Evolutionary conservation across 2,888 invertebrate species (phyloP).

Genomic region (Volucella bombylans): DNA sequence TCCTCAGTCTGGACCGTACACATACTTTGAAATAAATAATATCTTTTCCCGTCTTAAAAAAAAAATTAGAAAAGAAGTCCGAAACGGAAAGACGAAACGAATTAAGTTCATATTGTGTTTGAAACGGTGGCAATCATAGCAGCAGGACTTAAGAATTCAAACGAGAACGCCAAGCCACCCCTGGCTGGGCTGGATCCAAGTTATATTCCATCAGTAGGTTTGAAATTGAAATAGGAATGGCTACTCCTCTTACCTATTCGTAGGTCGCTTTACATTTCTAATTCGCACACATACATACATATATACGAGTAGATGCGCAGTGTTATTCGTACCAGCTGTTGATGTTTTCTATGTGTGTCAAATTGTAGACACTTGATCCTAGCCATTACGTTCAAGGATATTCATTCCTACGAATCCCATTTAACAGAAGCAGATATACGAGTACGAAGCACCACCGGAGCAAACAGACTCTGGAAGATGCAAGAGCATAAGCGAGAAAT

Average conservation of each 20-base stretch:
- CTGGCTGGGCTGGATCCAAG: neutral
- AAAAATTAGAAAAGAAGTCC: neutral
- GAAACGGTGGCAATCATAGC: constrained; percentile 70
- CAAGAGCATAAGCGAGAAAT: constrained; percentile 31
- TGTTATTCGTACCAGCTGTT: constrained; percentile 2
- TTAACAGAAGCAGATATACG: neutral
- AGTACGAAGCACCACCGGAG: neutral
- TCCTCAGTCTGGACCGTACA: constrained; percentile 25
- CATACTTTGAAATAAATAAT: constrained; percentile 61
- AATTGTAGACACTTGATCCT: constrained; percentile 68
- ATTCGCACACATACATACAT: constrained; percentile 14
- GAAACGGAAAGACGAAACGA: constrained; percentile 8
- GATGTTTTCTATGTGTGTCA: constrained; percentile 41
- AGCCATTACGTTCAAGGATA: constrained; percentile 57
- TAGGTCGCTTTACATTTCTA: neutral
- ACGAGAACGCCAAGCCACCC: constrained; percentile 9
- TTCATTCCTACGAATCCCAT: constrained; percentile 44
- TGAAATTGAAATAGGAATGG: constrained; percentile 48
- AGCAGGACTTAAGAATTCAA: constrained; percentile 11
- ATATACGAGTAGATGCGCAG: constrained; percentile 25
- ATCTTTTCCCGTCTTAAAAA: constrained; percentile 20
- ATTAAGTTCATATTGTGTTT: constrained; percentile 61
- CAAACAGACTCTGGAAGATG: constrained; percentile 32
- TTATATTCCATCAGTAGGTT: constrained; percentile 8
- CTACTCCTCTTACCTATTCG: constrained; percentile 40